Conservation (phyloP, 2,113 vertebrate species). For the Lynx canadensis region DNA sequence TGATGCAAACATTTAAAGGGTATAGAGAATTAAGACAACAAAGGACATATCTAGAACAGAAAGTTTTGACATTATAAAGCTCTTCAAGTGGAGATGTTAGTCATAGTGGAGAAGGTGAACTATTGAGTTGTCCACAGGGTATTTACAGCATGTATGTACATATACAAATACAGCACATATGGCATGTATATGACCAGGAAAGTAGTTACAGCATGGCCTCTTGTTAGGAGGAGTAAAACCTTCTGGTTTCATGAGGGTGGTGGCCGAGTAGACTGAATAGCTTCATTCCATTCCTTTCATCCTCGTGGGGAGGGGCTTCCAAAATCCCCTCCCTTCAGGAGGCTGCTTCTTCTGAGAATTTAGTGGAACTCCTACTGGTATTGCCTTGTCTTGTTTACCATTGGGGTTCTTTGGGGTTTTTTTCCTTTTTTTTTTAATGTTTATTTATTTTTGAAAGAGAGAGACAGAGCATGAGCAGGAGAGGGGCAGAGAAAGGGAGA, state of each 20-base stretch:
- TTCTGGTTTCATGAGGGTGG: neutral
- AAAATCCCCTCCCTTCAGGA: neutral
- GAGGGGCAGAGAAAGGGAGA: too few relatives aligned
- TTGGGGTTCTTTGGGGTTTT: too few relatives aligned
- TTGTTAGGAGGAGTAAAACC: neutral
- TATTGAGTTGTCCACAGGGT: neutral
- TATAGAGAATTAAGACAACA: neutral
- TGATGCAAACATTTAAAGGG: neutral
- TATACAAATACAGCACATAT: neutral
- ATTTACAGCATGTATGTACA: neutral
- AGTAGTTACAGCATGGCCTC: neutral
- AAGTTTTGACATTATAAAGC: neutral
- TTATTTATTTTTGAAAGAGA: too few relatives aligned
- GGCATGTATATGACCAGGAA: neutral
- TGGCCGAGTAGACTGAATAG: too few relatives aligned
- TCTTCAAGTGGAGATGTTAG: constrained; percentile 21
- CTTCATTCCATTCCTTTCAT: neutral
- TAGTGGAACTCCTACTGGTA: neutral
- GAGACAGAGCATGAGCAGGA: too few relatives aligned
- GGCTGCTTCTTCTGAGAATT: neutral
- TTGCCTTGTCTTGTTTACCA: neutral
- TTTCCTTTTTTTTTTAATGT: too few relatives aligned
- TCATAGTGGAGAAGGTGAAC: neutral
- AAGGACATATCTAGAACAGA: constrained; percentile 5
- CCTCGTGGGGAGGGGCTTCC: neutral